These are phyloP conservation scores for Steromphala cineraria DNA, from an alignment of 2,888 invertebrate genomes.

Conservation along the genomic window DNA sequence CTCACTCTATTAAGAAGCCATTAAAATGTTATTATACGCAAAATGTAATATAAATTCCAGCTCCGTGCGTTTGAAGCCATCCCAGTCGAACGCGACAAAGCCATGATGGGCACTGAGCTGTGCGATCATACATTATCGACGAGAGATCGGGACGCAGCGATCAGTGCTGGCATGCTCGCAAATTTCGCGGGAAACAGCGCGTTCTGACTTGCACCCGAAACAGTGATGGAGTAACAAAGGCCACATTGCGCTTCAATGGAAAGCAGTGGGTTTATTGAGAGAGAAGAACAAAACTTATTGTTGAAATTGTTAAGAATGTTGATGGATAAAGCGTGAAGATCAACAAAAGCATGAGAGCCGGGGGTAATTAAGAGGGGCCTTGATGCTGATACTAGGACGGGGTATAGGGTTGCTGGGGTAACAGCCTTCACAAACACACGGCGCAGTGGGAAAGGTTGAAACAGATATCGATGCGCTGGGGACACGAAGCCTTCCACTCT, in stretches of 20 bases:
- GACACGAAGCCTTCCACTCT: neutral
- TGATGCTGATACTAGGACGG: neutral
- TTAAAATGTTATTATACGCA: no score
- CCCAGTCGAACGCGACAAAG: no score
- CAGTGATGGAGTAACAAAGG: neutral
- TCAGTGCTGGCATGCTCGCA: neutral
- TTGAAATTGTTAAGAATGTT: slow-evolving; percentile 4
- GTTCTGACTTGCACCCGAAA: neutral
- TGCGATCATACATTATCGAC: neutral
- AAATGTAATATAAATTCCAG: no score
- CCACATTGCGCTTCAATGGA: neutral
- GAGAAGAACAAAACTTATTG: slow-evolving; percentile 10
- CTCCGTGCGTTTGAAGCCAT: no score
- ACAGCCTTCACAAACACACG: neutral
- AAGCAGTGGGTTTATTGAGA: neutral
- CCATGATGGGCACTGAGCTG: neutral
- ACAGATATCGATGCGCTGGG: slow-evolving; percentile 1
- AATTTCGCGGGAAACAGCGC: neutral
- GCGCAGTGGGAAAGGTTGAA: neutral
- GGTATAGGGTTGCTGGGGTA: neutral
- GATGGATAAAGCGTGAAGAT: slow-evolving; percentile 6
- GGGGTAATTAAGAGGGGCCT: neutral
- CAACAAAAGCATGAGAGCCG: neutral
- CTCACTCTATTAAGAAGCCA: no score
- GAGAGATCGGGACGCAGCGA: neutral